A percentile compares a stretch with the other conserved stretches of the same genome.
phyloP scores from a whole-genome alignment of 2,888 invertebrate species.

The Antheraea yamamai region DNA sequence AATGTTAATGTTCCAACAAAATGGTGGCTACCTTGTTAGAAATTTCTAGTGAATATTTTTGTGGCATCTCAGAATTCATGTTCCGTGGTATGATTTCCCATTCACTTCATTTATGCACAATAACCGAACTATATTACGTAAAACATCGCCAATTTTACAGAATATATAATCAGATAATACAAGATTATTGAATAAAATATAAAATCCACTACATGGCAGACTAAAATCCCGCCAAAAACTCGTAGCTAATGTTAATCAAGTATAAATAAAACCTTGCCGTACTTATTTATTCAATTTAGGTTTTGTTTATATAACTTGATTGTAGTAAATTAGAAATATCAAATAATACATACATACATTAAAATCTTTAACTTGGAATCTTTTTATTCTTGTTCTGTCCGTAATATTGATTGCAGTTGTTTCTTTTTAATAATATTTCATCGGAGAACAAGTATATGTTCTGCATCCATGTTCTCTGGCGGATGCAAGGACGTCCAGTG shows the following conservation, averaged over 20 bases:
- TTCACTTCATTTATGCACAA: too few species aligned
- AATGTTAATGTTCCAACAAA: too few species aligned
- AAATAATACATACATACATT: not conserved
- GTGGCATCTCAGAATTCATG: too few species aligned
- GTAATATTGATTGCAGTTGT: not conserved
- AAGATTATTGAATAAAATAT: too few species aligned
- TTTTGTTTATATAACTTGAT: not conserved
- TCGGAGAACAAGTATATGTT: not conserved
- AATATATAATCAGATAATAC: too few species aligned
- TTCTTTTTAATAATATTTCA: constrained; percentile 7
- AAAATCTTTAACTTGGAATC: not conserved
- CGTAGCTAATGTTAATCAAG: not conserved
- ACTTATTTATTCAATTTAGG: not conserved
- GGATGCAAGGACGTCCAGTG: not conserved
- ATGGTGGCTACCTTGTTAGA: too few species aligned
- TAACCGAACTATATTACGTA: too few species aligned
- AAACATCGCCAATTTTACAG: too few species aligned
- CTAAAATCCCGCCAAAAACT: too few species aligned
- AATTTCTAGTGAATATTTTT: too few species aligned
- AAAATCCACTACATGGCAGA: too few species aligned
- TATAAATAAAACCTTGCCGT: not conserved
- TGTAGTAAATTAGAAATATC: not conserved
- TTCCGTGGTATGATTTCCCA: too few species aligned
- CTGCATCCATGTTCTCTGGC: not conserved
- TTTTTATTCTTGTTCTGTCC: not conserved